phyloP scores from a whole-genome alignment of 2,113 vertebrate species.

The Xenopus laevis region DNA sequence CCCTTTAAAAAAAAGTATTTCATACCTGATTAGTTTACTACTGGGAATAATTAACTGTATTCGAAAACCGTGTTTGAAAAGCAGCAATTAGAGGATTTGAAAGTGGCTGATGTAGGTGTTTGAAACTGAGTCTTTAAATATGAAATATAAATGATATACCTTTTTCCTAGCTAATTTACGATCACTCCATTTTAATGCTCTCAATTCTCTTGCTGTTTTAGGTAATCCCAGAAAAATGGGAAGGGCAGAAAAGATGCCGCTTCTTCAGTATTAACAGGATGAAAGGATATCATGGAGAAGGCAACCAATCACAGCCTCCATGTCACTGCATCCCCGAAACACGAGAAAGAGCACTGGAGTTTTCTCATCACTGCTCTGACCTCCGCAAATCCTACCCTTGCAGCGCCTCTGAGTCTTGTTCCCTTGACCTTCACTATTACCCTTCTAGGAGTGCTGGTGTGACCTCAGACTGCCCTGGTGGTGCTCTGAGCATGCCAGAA shows the following conservation, averaged over 20 bases:
- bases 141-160: not conserved
- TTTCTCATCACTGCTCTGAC: constrained; percentile 65
- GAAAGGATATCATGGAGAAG: constrained; percentile 96
- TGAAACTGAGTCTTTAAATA: not conserved
- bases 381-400: constrained; percentile 59
- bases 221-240: constrained; percentile 59
- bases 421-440: constrained; percentile 78
- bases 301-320: constrained; percentile 85
- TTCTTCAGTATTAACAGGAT: constrained; percentile 68
- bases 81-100: not conserved
- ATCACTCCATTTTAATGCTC: not conserved
- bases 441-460: constrained; percentile 64
- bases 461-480: constrained; percentile 60
- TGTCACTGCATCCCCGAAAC: constrained; percentile 85
- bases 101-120: not conserved
- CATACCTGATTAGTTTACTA: not conserved
- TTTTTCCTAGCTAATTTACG: not conserved
- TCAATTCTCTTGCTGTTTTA: constrained; percentile 43
- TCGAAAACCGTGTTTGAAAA: not conserved
- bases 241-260: constrained; percentile 72
- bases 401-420: constrained; percentile 77
- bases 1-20: not conserved
- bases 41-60: not conserved
- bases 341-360: constrained; percentile 71
- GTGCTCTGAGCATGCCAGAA: constrained; percentile 75